Evolutionary conservation across 1,140 invertebrate genomes (phyloP), one percentile per base, ranked within the genome.

Genomic region (Scaptomyza graminum): DNA sequence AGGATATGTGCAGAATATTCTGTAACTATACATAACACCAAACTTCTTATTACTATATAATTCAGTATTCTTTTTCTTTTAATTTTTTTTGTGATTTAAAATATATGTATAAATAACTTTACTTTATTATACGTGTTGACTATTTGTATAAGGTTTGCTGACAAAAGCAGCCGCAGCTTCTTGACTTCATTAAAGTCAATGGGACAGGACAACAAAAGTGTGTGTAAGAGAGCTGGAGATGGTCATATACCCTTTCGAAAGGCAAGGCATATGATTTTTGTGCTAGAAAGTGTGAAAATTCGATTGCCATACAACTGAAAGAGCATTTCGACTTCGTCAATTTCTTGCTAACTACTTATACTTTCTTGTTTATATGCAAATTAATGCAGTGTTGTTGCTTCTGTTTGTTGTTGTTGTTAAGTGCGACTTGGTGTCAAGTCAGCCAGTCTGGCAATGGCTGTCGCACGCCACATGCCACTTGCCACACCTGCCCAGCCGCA

Each of bases 181-280:
- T 88, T 88, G 83, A 88, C 84, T 88, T 89, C 84, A 88, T 88
- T 88, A 88, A 83, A 74, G 71, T 81, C 63, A 66, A 77, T 59
- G 69, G 39, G 55, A 25, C 52, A 60, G 60, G 50, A 57, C 60
- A 60, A 62, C 65, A 47, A 72, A 5, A 65, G 37, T 5, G 37
- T 41, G 12, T 41, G n/a, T 41, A 4, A n/a, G 34, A n/a, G 28
- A 39, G 63, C 50, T 67, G 64, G 64, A 78, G 60, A 63, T 72
- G 34, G 8, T 79, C 76, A 76, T 76, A 41, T 41, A 41, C 37
- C 5, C 37, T 41, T 4, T 5, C 8, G 0, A 34, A 34, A 7
- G 31, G 4, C 1, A 28, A 5, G 28, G 28, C 5, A 6, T 28
- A 7, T 28, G 28, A 28, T 3, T 5, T 28, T 28, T 28, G 28